phyloP scores from a whole-genome alignment of 2,113 vertebrate genomes.

The Anolis sagrei region DNA sequence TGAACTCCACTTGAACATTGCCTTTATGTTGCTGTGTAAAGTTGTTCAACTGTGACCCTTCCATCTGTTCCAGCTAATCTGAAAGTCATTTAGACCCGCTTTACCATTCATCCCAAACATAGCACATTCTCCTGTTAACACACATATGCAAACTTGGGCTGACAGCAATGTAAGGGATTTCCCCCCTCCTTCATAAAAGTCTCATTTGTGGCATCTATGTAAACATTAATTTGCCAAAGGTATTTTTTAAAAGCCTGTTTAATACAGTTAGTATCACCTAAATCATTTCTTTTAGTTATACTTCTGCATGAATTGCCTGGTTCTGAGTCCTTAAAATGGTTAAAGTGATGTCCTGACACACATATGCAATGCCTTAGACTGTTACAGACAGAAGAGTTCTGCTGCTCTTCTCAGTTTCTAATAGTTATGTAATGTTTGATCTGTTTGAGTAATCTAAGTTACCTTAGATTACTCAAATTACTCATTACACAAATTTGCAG shows the following conservation, averaged over 20 bases:
- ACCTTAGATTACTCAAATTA: neutral
- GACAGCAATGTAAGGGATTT: slow-evolving; percentile 72
- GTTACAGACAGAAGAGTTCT: slow-evolving; percentile 27
- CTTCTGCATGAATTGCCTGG: neutral
- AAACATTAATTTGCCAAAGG: slow-evolving; percentile 48
- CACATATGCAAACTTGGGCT: slow-evolving; percentile 83
- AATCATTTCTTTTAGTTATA: neutral
- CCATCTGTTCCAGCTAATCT: slow-evolving; percentile 94
- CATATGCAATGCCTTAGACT: slow-evolving; percentile 16
- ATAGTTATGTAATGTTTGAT: slow-evolving; percentile 2
- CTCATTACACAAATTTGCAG: neutral
- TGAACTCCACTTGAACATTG: slow-evolving; percentile 87
- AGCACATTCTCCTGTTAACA: slow-evolving; percentile 84
- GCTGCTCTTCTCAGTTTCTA: neutral
- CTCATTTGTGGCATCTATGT: slow-evolving; percentile 79
- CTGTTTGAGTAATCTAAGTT: neutral
- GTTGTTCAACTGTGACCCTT: slow-evolving; percentile 92
- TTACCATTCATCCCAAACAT: slow-evolving; percentile 80
- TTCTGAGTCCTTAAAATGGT: slow-evolving; percentile 29
- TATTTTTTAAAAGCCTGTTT: slow-evolving; percentile 24
- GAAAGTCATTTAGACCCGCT: slow-evolving; percentile 86
- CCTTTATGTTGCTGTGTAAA: slow-evolving; percentile 90
- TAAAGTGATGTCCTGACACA: slow-evolving; percentile 17
- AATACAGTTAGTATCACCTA: slow-evolving; percentile 28
- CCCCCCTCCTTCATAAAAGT: slow-evolving; percentile 43